phyloP scores from a whole-genome alignment of 2,888 invertebrate species.

The Brassicogethes aeneus region DNA sequence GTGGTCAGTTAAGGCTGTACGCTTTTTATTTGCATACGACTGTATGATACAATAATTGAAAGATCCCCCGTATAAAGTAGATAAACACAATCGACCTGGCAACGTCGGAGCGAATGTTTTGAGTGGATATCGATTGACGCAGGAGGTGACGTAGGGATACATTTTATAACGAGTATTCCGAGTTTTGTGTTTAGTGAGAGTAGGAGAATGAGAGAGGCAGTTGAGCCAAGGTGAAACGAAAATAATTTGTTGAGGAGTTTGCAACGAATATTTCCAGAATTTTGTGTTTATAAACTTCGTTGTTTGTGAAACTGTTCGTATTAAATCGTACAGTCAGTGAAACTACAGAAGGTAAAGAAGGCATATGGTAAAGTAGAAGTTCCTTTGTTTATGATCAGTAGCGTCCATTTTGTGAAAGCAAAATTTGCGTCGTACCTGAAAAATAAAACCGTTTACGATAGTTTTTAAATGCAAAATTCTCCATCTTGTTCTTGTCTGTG shows the following conservation, averaged over 20 bases:
- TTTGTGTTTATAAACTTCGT: constrained; percentile 31
- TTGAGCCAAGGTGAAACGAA: constrained; percentile 11
- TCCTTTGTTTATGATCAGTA: constrained; percentile 35
- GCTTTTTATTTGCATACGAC: too few relatives aligned
- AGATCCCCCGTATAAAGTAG: too few relatives aligned
- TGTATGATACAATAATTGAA: too few relatives aligned
- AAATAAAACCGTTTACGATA: constrained; percentile 11
- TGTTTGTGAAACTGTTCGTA: constrained; percentile 21
- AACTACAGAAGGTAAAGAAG: constrained; percentile 12
- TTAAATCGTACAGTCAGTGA: constrained; percentile 10
- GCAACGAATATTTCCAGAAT: constrained; percentile 23
- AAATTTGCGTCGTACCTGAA: constrained; percentile 27
- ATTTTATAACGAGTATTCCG: constrained; percentile 1
- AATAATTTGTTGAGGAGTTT: constrained; percentile 15
- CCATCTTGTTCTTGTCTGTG: constrained; percentile 35
- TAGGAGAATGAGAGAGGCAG: constrained; percentile 7
- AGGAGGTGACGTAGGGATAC: constrained; percentile 5
- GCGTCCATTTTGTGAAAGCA: constrained; percentile 40
- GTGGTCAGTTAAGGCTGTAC: too few relatives aligned
- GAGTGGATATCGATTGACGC: constrained; percentile 9
- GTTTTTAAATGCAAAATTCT: constrained; percentile 35
- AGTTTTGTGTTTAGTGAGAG: constrained; percentile 8
- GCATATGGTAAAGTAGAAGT: constrained; percentile 27
- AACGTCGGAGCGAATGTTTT: too few relatives aligned
- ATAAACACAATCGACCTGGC: too few relatives aligned